phyloP scores from a whole-genome alignment of 2,113 vertebrate species.

The Meriones unguiculatus region DNA sequence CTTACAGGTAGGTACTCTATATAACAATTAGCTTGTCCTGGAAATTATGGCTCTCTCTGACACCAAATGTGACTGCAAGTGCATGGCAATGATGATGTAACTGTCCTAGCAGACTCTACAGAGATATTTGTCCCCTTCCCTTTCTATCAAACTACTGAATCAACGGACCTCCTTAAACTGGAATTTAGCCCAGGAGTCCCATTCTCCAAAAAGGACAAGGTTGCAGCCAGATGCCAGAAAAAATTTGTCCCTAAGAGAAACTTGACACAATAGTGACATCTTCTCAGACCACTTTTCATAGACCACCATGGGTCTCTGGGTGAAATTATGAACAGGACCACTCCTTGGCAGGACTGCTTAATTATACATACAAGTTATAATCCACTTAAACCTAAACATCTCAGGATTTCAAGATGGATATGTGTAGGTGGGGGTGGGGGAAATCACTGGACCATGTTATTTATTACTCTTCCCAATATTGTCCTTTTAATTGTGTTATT shows the following conservation, averaged over 20 bases:
- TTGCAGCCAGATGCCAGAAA: not conserved
- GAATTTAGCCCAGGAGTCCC: not conserved
- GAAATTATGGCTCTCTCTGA: not conserved
- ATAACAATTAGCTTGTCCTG: not conserved
- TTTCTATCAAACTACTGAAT: not conserved
- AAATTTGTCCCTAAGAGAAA: not conserved
- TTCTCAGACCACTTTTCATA: not conserved
- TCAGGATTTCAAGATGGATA: not conserved
- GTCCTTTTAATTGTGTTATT: not conserved
- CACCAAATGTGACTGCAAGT: not conserved
- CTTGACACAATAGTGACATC: not conserved
- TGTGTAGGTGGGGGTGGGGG: not conserved
- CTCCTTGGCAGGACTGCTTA: not conserved
- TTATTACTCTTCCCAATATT: not conserved
- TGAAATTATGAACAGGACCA: not conserved
- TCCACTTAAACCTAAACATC: not conserved
- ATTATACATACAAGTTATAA: not conserved
- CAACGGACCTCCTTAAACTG: not conserved
- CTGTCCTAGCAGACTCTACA: not conserved
- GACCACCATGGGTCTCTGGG: not conserved
- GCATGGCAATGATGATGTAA: not conserved
- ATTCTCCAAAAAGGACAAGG: not conserved
- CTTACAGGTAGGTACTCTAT: not conserved
- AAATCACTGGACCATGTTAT: not conserved
- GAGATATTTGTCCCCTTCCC: not conserved